Evolutionary conservation across 2,888 invertebrate species (phyloP).

Genomic region (Empis livida): DNA sequence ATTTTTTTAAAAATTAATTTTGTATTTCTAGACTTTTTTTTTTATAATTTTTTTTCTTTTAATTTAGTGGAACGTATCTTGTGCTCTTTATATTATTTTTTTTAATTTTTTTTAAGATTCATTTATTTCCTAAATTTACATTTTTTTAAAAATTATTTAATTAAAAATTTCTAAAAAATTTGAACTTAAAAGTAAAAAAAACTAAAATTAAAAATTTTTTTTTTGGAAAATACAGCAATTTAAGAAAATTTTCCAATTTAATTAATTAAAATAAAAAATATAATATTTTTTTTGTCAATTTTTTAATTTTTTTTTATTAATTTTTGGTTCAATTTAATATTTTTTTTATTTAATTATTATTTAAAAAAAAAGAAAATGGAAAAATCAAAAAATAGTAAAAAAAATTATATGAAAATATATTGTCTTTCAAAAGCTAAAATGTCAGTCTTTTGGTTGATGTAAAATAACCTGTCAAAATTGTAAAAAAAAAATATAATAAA

Average conservation of each 20-base stretch:
- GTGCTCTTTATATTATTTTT: neutral
- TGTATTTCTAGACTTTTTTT: neutral
- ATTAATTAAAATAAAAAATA: no score
- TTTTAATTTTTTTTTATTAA: neutral
- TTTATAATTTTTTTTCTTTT: neutral
- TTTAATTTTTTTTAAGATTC: neutral
- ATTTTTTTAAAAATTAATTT: no score
- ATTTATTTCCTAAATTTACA: neutral
- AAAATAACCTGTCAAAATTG: constrained; percentile 18
- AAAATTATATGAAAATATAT: constrained; percentile 25
- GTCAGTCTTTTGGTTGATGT: constrained; percentile 35
- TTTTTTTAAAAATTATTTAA: neutral
- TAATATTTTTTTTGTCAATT: neutral
- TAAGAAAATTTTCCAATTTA: no score
- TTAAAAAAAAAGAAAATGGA: no score
- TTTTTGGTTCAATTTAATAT: neutral
- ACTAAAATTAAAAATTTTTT: no score
- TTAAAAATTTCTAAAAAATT: no score
- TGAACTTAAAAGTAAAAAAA: no score
- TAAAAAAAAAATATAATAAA: neutral
- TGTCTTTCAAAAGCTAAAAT: constrained; percentile 38
- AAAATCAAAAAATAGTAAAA: neutral
- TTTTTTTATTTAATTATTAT: neutral
- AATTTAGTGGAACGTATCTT: neutral
- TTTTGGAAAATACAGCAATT: no score